Conservation (phyloP, 1,140 invertebrate genomes). For the Ladona fulva region DNA sequence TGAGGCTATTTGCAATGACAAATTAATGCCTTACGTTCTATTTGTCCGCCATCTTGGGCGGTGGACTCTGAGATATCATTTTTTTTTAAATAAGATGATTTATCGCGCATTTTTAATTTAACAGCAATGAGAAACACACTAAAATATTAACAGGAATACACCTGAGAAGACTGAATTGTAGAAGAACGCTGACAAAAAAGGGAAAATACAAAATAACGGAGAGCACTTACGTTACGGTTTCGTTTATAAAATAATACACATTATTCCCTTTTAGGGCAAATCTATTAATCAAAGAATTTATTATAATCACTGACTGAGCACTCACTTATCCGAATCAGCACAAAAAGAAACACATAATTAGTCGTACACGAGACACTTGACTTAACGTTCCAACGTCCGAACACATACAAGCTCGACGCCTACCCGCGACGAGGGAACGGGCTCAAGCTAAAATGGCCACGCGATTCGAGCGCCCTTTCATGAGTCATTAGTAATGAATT, state of each 20-base stretch:
- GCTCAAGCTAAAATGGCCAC: not conserved
- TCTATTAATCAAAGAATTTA: not conserved
- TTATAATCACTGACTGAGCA: not conserved
- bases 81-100: not conserved
- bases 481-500: not conserved
- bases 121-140: not conserved
- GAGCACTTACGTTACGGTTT: not conserved
- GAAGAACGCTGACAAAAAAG: not conserved
- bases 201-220: not conserved
- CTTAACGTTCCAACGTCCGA: not conserved
- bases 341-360: not conserved
- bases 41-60: conserved; percentile 6
- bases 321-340: not conserved
- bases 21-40: not conserved
- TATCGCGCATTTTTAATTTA: not conserved
- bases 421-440: not conserved
- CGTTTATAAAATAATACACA: not conserved
- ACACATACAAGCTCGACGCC: not conserved
- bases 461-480: not conserved
- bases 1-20: not conserved
- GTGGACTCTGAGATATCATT: not conserved
- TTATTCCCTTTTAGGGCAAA: not conserved
- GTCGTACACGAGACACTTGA: not conserved
- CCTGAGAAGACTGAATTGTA: not conserved
- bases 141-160: not conserved